Percentiles rank a stretch among this genome's conserved stretches.
These are phyloP conservation scores for Carcinoscorpius rotundicauda DNA, from an alignment of 1,140 invertebrate species.

Conservation along the genomic window DNA sequence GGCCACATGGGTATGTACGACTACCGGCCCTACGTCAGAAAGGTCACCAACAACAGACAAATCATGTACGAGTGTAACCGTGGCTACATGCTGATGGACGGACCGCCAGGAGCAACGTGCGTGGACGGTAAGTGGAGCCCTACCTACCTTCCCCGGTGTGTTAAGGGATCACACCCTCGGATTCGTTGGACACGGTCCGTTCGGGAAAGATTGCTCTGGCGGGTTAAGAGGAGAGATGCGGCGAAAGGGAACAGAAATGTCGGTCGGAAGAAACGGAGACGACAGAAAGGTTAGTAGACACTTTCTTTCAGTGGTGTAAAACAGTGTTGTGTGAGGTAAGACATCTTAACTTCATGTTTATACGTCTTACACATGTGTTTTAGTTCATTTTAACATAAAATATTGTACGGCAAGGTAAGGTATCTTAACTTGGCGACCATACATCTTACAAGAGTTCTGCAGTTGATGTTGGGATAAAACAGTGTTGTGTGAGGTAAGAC, in stretches of 20 bases:
- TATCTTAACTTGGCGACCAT: too few relatives aligned
- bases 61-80: slow-evolving; percentile 94
- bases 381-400: too few relatives aligned
- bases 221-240: slow-evolving; percentile 28
- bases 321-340: background rate
- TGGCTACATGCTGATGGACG: slow-evolving; percentile 65
- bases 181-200: slow-evolving; percentile 12
- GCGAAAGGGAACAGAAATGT: slow-evolving; percentile 20
- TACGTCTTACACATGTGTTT: too few relatives aligned
- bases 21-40: slow-evolving; percentile 87
- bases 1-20: slow-evolving; percentile 96
- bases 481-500: too few relatives aligned
- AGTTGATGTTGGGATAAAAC: too few relatives aligned
- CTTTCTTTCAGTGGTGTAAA: slow-evolving; percentile 2
- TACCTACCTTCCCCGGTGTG: slow-evolving; percentile 62
- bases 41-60: slow-evolving; percentile 81
- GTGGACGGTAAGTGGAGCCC: slow-evolving; percentile 81
- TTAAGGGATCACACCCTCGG: slow-evolving; percentile 31
- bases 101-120: slow-evolving; percentile 85
- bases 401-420: too few relatives aligned
- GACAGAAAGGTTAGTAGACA: slow-evolving; percentile 24
- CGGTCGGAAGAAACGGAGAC: slow-evolving; percentile 30
- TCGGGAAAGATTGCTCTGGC: background rate
- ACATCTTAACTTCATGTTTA: too few relatives aligned
- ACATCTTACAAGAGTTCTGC: too few relatives aligned